Percentiles rank a stretch among this genome's conserved stretches.
These are phyloP conservation scores for Trichomalopsis sarcophagae DNA, from an alignment of 1,140 invertebrate species.

Conservation along the genomic window DNA sequence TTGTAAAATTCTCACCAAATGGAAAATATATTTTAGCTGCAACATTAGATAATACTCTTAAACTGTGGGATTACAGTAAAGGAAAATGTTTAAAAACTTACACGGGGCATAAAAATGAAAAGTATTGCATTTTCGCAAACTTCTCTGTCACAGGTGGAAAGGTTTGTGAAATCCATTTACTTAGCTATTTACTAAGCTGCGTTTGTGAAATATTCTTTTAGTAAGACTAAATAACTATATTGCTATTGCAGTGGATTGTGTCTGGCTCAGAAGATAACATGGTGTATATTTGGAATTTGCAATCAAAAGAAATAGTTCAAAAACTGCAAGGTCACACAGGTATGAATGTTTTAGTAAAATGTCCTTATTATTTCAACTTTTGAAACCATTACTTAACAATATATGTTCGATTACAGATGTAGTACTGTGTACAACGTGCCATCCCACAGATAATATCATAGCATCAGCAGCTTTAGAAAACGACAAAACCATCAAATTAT, in stretches of 20 bases:
- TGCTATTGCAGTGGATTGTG: conserved; percentile 94
- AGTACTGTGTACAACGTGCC: conserved; percentile 97
- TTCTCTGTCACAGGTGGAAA: conserved; percentile 99
- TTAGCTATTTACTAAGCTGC: not conserved
- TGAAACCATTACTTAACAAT: conserved; percentile 10
- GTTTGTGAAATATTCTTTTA: conserved; percentile 1
- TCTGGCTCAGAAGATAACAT: conserved; percentile 99
- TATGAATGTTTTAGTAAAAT: conserved; percentile 65
- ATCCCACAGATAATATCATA: conserved; percentile 99
- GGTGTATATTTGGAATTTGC: conserved; percentile 99
- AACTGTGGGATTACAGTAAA: conserved; percentile 99
- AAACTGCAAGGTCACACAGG: conserved; percentile 96
- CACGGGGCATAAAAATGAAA: conserved; percentile 98
- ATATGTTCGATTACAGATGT: conserved; percentile 84
- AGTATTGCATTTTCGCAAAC: conserved; percentile 99
- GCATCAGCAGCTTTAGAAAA: conserved; percentile 98
- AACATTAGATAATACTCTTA: conserved; percentile 98
- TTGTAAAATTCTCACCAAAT: conserved; percentile 99
- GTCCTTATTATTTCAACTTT: not conserved
- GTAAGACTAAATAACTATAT: conserved; percentile 40
- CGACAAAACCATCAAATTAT: conserved; percentile 99
- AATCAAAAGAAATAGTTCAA: conserved; percentile 99
- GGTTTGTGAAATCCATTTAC: conserved; percentile 74
- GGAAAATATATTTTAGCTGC: conserved; percentile 99
- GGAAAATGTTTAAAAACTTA: conserved; percentile 98